These are phyloP conservation scores for Cheirogaleus major DNA, from an alignment of 2,797 vertebrate species.

Conservation along the genomic window DNA sequence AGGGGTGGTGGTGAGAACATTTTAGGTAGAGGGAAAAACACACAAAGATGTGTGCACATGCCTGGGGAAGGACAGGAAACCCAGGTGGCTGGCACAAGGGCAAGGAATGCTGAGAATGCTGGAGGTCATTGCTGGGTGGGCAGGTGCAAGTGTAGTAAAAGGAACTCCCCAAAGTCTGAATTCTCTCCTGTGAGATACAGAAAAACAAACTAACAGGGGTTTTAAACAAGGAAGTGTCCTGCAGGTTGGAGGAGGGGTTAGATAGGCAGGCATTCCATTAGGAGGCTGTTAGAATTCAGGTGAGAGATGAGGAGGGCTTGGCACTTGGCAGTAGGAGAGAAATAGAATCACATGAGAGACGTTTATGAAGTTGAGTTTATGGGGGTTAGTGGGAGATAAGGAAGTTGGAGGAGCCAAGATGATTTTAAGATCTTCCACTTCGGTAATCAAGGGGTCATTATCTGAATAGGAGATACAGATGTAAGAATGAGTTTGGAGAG, in stretches of 20 bases:
- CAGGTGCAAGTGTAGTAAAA: background rate
- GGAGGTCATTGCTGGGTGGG: background rate
- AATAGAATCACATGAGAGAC: background rate
- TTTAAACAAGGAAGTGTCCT: background rate
- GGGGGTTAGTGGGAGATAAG: background rate
- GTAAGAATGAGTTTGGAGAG: background rate
- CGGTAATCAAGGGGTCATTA: background rate
- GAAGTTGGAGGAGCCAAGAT: background rate
- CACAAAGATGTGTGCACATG: background rate
- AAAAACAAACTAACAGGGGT: background rate
- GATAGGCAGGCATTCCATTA: background rate
- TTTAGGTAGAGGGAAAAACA: background rate
- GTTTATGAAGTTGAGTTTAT: background rate
- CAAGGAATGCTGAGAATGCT: rapidly evolving
- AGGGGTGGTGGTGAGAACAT: background rate
- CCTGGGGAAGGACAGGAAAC: background rate
- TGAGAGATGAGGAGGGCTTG: background rate
- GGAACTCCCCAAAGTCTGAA: background rate
- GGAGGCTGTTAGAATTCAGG: background rate
- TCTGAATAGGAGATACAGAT: background rate
- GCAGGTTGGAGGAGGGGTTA: background rate
- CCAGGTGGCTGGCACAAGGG: background rate
- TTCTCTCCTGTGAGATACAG: background rate
- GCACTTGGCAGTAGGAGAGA: background rate
- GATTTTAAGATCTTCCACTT: background rate